phyloP scores from a whole-genome alignment of 2,797 vertebrate genomes.

The Spinus pinus region DNA sequence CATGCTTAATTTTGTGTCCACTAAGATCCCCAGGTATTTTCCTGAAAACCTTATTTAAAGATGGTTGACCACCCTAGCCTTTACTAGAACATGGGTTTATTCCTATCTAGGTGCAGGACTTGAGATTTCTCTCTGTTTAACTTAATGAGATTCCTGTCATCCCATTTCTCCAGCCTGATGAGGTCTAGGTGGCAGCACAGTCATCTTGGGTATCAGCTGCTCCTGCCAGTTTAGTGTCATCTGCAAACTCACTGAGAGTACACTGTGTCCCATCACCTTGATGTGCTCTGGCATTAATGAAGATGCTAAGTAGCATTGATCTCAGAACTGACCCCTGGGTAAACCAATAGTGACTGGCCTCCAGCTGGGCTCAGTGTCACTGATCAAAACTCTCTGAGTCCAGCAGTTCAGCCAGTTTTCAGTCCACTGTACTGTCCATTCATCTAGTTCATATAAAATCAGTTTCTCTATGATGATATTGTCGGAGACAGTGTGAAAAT shows the following conservation, averaged over 20 bases:
- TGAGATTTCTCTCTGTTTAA: background rate
- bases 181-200: background rate
- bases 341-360: fast-evolving
- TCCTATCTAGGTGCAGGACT: background rate
- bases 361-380: background rate
- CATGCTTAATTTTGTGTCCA: background rate
- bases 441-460: background rate
- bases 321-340: background rate
- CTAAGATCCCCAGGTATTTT: background rate
- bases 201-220: background rate
- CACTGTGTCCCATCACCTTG: background rate
- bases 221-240: background rate
- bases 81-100: background rate
- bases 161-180: background rate
- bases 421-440: background rate
- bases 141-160: background rate
- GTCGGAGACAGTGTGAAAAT: background rate
- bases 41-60: background rate
- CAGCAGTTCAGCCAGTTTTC: background rate
- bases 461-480: background rate
- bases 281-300: background rate
- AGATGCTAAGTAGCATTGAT: background rate
- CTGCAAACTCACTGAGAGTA: background rate
- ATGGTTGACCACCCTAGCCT: background rate
- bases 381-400: background rate